Base-by-base conservation (phyloP, 2,797 vertebrate species). In the Chloroceryle inda region DNA sequence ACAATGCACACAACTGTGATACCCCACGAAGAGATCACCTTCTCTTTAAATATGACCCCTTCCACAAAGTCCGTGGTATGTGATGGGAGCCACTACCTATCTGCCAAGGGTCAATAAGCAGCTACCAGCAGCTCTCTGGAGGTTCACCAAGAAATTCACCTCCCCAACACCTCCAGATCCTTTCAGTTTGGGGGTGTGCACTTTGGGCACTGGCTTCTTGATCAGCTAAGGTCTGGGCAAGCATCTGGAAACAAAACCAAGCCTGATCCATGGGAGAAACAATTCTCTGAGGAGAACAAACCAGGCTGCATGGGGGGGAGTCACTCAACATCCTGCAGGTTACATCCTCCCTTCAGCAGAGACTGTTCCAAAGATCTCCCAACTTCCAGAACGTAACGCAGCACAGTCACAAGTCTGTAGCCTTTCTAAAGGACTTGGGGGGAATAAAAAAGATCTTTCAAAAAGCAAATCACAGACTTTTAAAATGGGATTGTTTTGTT, bases 301-400 rank as follows among this genome's bases (percentile, higher is more conserved):
- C 7, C 47, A 12, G 13, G 2, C 24, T 16, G 58, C 22, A 6
- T 1, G 7, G 0, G 3, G 55, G 55, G 67, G 15, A 5, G 26
- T 19, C 58, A 17, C 4, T 31, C 29, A 8, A 3, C 13, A 2
- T 5, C 40, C 7, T 27, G 73, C 38, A 59, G 76, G 38, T 27
- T 31, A 11, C 44, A 61, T 4, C 23, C n/a, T 23, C 78, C 10
- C 37, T 10, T 33, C 55, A 61, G 40, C 26, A 67, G 33, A 37
- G 38, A 12, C 31, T 40, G 38, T 13, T 26, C 45, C 35, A 14
- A 83, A 38, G 0, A 0, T 16, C 38, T n/a, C 16, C 3, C 21
- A 45, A 8, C 42, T 56, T 29, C 71, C 49, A 29, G n/a, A 3
- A 17, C 1, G 27, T 7, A 31, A 33, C 45, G 29, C 26, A 58